Evolutionary conservation across 2,113 vertebrate species (phyloP), one percentile per base, ranked within the genome.

Genomic region (Nansenia antarctica): DNA sequence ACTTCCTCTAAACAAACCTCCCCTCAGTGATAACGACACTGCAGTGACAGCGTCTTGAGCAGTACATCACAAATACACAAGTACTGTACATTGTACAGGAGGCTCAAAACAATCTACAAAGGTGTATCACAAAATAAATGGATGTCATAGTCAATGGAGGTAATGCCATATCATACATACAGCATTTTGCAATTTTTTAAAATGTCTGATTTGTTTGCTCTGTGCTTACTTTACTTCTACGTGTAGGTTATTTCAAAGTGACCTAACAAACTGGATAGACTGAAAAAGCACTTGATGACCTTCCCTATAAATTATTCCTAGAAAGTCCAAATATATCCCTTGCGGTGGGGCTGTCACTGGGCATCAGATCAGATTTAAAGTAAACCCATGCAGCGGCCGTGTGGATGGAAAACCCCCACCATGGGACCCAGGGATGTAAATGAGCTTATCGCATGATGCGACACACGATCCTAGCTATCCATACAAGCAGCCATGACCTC

Each of bases 271-370:
- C 62, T 35, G 49, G 37, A 65, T 77, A 67, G 57, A 49, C 72
- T 69, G 39, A 69, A 55, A 53, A 72, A 78, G 72, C 73, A 54
- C 62, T 22, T 62, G 47, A 49, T 55, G 58, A 62, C 73, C 66
- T 65, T 64, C 66, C 70, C 69, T 81, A 82, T 79, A 67, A 73
- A 65, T 81, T 72, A 79, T 82, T 82, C 72, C 67, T 74, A 81
- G 78, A 72, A 73, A 74, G 74, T 75, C 72, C 77, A 86, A 83
- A 83, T 80, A 82, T 86, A 83, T 74, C 71, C 65, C 42, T 73
- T 81, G 81, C 14, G 76, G 74, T 85, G 74, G 58, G n/a, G 72
- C 74, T 80, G 78, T 83, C 79, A 78, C 78, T 37, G 60, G 73
- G 79, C 61, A 73, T 78, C 61, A 60, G 73, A 62, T 82, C 62